Evolutionary conservation across 2,888 invertebrate species (phyloP).

Genomic region (Ophion ellenae): DNA sequence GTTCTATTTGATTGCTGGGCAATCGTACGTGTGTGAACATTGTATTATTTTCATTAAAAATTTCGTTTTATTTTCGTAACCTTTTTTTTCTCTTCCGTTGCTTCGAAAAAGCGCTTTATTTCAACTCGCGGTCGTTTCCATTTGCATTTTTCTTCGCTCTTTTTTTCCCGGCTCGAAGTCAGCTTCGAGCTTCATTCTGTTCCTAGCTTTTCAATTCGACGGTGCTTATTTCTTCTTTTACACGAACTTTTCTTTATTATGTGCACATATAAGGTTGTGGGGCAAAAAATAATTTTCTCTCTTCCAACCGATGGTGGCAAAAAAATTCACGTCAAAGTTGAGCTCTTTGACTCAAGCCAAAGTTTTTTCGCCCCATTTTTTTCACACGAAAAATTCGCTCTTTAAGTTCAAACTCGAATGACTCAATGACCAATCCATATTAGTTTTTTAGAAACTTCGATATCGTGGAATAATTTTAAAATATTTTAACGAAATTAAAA

Average conservation of each 20-base stretch:
- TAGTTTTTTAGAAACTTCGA: too few relatives aligned
- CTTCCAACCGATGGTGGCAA: neutral
- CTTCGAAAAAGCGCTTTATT: constrained; percentile 41
- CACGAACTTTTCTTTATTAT: constrained; percentile 4
- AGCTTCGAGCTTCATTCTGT: neutral
- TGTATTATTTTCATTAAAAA: constrained; percentile 9
- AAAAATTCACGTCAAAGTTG: neutral
- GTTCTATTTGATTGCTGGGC: constrained; percentile 61
- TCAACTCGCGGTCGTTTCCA: constrained; percentile 11
- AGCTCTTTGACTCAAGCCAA: too few relatives aligned
- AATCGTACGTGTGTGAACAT: constrained; percentile 58
- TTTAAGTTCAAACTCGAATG: too few relatives aligned
- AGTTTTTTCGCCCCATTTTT: too few relatives aligned
- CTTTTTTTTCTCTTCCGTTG: constrained; percentile 37
- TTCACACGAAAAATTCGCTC: too few relatives aligned
- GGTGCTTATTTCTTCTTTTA: constrained; percentile 18
- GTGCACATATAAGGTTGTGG: neutral
- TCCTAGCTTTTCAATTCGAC: constrained; percentile 40
- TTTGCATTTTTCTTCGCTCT: constrained; percentile 10
- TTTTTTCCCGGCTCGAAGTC: constrained; percentile 22
- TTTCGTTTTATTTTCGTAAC: neutral
- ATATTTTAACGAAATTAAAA: too few relatives aligned
- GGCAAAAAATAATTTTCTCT: neutral
- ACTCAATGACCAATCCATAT: too few relatives aligned
- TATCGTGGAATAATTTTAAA: too few relatives aligned